Base-by-base conservation (phyloP, 30 jellyfish, hydroid and myxozoan species). In the Hydractinia symbiolongicarpus region DNA sequence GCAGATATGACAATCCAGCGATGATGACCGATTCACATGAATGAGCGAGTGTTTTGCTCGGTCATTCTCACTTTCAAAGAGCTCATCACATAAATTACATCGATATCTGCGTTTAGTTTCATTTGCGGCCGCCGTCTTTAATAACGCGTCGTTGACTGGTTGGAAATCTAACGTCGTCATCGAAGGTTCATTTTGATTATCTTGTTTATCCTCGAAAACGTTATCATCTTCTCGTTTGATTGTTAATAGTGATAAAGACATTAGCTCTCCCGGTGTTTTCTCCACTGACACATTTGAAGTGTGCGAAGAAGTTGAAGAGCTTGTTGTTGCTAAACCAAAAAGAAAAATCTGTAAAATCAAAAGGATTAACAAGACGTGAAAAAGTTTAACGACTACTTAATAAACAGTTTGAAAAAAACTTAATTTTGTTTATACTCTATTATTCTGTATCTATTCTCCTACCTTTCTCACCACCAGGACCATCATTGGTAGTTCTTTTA, bases 1-100 rank as follows among this genome's bases (percentile, higher is more conserved):
- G 60, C 85, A 77, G 11, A 77, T 66, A 60, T 77, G 85, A 77
- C 85, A 77, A 66, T 77, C 85, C 17, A 77, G 79, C 7, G 85
- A 77, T 21, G 75, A 54, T 21, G 85, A 77, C 30, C 85, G 77
- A 49, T 77, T 66, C 6, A 77, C 85, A 14, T 77, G 85, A 30
- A 77, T 14, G 30, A 77, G 50, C 10, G 85, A 77, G 78, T 77
- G 85, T 6, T 77, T 61, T 6, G 85, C 85, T 20, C 85, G 85
- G 8, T 55, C 85, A 30, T 58, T 30, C 60, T 77, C 85, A 8
- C 66, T 77, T 77, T 77, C 81, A 30, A 77, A 77, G 79, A 77
- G 75, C 53, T 77, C 85, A 30, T 77, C 85, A 66, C 85, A 77
- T 5, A 77, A 17, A 55, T 77, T 77, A 66, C 85, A 77, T 17